Evolutionary conservation across 2,797 vertebrate genomes (phyloP).

Genomic region (Silurus lanzhouensis): DNA sequence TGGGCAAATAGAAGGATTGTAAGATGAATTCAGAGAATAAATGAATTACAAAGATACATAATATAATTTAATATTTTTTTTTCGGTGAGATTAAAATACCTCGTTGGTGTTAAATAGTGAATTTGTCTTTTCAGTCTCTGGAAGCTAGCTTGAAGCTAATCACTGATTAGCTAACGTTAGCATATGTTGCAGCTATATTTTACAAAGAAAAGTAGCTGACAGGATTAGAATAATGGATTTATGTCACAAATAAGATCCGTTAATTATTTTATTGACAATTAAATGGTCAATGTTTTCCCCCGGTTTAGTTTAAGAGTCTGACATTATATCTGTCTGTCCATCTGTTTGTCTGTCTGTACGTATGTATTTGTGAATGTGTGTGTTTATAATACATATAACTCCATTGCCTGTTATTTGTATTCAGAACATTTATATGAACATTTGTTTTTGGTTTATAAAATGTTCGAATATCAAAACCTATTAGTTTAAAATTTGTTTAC

Average conservation of each 20-base stretch:
- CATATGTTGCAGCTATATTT: not conserved
- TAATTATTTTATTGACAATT: not conserved
- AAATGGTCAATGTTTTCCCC: not conserved
- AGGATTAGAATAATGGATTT: not conserved
- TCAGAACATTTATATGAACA: not conserved
- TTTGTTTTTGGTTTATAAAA: not conserved
- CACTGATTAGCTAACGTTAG: conserved; percentile 20
- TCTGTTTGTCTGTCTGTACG: not conserved
- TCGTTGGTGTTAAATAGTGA: not conserved
- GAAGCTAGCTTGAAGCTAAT: not conserved
- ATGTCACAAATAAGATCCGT: no score
- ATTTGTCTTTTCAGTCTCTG: not conserved
- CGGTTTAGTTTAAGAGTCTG: not conserved
- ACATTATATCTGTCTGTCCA: no score
- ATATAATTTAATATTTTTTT: no score
- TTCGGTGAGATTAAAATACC: not conserved
- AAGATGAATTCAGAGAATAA: not conserved
- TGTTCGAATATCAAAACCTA: no score
- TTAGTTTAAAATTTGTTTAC: no score
- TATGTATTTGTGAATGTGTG: no score
- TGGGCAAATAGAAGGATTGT: not conserved
- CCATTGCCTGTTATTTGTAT: not conserved
- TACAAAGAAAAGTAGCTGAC: not conserved
- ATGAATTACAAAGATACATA: not conserved
- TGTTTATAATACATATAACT: not conserved